A percentile compares a stretch with the other conserved stretches of the same genome.
phyloP scores from a whole-genome alignment of 92 coral and sea anemone species.

The Phenganax stokvisi region DNA sequence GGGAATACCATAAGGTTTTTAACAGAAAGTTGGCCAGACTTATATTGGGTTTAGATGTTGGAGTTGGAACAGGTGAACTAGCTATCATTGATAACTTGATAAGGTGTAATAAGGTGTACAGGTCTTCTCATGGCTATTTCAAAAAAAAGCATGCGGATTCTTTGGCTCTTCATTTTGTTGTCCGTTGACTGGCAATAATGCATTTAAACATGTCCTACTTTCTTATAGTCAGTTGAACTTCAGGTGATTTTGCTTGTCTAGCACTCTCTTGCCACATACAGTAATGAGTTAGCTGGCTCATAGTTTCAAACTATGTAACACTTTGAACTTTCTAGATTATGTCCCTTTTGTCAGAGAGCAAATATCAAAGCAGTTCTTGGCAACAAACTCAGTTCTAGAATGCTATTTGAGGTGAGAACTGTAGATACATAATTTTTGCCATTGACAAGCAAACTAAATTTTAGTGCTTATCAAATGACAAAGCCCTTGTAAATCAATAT shows the following conservation, averaged over 20 bases:
- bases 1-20: conserved; percentile 12
- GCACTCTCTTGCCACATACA: not conserved
- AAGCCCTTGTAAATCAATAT: too few relatives aligned
- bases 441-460: too few relatives aligned
- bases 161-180: not conserved
- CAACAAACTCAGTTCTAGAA: conserved; percentile 3
- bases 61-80: not conserved
- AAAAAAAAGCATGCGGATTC: not conserved
- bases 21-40: conserved; percentile 8
- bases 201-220: too few relatives aligned
- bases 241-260: too few relatives aligned
- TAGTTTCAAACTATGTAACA: not conserved
- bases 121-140: too few relatives aligned
- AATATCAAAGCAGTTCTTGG: conserved; percentile 13
- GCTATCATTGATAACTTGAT: not conserved
- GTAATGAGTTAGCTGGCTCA: not conserved
- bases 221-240: too few relatives aligned
- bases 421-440: not conserved
- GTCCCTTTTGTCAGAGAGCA: conserved; percentile 1
- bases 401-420: conserved; percentile 11
- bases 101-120: too few relatives aligned
- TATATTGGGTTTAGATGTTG: conserved; percentile 14
- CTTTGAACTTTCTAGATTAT: conserved; percentile 9
- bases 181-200: not conserved
- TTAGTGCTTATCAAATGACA: too few relatives aligned